phyloP scores from a whole-genome alignment of 30 jellyfish, hydroid and myxozoan species.

The Nemopilema nomurai region DNA sequence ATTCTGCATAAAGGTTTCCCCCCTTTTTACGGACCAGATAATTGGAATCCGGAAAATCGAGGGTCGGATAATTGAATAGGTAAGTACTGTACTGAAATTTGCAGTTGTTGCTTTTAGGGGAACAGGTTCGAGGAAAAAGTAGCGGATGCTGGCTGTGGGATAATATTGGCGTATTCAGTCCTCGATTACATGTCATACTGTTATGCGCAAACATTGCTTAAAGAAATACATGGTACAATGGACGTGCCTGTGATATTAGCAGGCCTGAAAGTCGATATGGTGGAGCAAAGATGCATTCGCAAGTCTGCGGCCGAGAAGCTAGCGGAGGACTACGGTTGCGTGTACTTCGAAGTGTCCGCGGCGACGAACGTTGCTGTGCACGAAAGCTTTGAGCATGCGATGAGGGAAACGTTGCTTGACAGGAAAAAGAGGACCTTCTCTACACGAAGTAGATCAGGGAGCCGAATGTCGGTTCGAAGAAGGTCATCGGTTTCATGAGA shows the following conservation, averaged over 20 bases:
- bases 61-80: no score
- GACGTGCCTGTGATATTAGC: conserved; percentile 18
- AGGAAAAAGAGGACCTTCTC: neutral
- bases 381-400: conserved; percentile 16
- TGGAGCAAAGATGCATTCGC: conserved; percentile 26
- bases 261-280: conserved; percentile 47
- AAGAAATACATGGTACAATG: neutral
- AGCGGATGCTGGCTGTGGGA: conserved; percentile 9
- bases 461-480: conserved; percentile 1
- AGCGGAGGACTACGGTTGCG: conserved; percentile 33
- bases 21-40: no score
- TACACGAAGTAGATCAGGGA: neutral
- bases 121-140: conserved; percentile 1
- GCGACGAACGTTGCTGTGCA: conserved; percentile 35
- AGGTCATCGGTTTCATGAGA: conserved; percentile 27
- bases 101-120: neutral
- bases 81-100: no score
- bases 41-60: no score
- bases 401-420: neutral
- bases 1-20: no score
- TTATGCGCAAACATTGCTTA: conserved; percentile 24
- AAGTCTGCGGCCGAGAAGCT: conserved; percentile 21
- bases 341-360: conserved; percentile 40
- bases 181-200: conserved; percentile 36
- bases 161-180: conserved; percentile 41